phyloP scores from a whole-genome alignment of 2,113 vertebrate genomes.

The Semicossyphus pulcher region DNA sequence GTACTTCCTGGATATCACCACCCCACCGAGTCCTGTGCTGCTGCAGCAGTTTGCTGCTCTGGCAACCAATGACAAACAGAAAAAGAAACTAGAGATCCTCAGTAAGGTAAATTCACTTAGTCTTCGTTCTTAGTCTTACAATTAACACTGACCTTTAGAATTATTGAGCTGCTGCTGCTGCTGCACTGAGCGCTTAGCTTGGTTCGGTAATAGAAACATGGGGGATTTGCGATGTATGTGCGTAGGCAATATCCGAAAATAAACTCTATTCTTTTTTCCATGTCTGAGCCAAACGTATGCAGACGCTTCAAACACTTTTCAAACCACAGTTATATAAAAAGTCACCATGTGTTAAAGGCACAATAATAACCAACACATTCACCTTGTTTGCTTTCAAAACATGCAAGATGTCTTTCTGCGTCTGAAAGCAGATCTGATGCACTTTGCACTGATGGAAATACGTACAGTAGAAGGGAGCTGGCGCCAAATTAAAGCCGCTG shows the following conservation, averaged over 20 bases:
- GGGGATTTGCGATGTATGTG: background rate
- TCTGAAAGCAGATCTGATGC: constrained; percentile 33
- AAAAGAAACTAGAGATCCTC: constrained; percentile 90
- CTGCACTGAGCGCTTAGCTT: background rate
- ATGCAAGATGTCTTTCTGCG: constrained; percentile 11
- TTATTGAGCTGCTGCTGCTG: constrained; percentile 11
- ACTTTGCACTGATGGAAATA: constrained; percentile 48
- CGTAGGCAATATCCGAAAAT: constrained; percentile 11
- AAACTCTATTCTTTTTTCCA: background rate
- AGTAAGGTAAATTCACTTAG: constrained; percentile 89
- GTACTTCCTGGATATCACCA: constrained; percentile 97
- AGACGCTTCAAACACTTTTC: background rate
- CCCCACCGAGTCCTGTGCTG: constrained; percentile 91
- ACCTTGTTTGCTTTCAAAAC: constrained; percentile 32
- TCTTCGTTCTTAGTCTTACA: background rate
- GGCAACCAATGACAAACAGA: constrained; percentile 92
- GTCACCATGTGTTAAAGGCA: constrained; percentile 12
- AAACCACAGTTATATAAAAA: background rate
- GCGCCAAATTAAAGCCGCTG: constrained; percentile 59
- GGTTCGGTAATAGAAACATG: background rate
- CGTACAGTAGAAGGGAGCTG: constrained; percentile 52
- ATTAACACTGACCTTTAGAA: constrained; percentile 24
- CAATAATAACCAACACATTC: constrained; percentile 19
- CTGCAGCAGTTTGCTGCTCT: constrained; percentile 95
- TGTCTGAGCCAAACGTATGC: constrained; percentile 11